Percentiles rank a stretch among this genome's conserved stretches.
Conservation (phyloP, 2,113 vertebrate genomes). For the Trochalopteron elliotii region DNA sequence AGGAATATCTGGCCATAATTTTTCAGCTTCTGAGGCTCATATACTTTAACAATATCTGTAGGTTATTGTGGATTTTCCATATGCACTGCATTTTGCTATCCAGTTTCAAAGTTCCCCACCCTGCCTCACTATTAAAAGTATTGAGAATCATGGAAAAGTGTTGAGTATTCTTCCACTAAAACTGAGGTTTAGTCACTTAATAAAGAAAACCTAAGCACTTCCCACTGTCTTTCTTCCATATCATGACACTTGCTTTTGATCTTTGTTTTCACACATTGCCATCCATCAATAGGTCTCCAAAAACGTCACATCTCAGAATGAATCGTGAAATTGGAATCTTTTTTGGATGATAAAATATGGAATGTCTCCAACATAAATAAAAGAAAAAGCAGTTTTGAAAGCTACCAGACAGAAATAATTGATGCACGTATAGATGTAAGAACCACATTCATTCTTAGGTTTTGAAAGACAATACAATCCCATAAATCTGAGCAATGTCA, state of each 20-base stretch:
- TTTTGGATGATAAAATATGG: neutral
- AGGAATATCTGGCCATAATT: neutral
- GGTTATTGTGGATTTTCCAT: neutral
- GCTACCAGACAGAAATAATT: neutral
- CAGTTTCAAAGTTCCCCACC: neutral
- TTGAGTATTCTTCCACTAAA: neutral
- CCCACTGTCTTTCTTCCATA: neutral
- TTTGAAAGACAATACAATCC: neutral
- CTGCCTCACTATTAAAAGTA: neutral
- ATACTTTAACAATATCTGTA: neutral
- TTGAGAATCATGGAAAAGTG: neutral
- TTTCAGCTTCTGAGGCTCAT: neutral
- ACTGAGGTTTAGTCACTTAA: neutral
- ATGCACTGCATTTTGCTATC: neutral
- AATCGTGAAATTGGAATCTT: neutral
- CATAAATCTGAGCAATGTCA: neutral
- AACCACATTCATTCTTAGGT: neutral
- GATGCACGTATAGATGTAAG: rapidly evolving
- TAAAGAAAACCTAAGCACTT: neutral
- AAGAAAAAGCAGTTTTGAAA: neutral
- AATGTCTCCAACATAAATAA: neutral
- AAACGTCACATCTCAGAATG: neutral
- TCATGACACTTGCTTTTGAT: neutral
- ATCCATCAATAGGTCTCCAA: neutral
- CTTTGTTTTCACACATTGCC: neutral